phyloP scores from a whole-genome alignment of 2,888 invertebrate genomes.

The Odontothrips loti region DNA sequence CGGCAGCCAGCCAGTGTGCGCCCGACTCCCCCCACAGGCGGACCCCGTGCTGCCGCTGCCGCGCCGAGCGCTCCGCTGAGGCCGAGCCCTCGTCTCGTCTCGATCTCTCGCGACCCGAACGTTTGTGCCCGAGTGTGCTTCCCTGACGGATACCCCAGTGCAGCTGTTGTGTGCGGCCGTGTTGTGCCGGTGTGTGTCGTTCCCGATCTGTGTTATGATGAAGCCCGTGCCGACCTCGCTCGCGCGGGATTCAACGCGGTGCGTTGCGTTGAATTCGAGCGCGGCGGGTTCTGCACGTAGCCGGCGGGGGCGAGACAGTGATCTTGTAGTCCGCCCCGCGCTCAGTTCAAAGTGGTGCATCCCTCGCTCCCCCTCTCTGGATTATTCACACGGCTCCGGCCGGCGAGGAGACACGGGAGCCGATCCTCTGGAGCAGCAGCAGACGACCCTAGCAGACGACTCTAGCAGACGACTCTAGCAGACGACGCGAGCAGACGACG shows the following conservation, averaged over 20 bases:
- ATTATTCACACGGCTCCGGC: background rate
- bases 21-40: background rate
- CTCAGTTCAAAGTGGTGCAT: background rate
- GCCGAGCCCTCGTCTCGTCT: background rate
- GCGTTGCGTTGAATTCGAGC: background rate
- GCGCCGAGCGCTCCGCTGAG: background rate
- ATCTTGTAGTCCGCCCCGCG: no score
- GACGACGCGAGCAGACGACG: constrained; percentile 2
- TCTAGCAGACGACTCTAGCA: background rate
- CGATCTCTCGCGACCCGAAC: background rate
- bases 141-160: background rate
- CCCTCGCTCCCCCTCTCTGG: background rate
- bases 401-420: background rate
- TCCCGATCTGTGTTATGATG: no score
- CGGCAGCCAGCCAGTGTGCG: background rate
- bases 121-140: background rate
- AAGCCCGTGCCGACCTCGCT: no score
- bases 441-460: constrained; percentile 8
- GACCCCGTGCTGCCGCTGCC: background rate
- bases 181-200: constrained; percentile 4
- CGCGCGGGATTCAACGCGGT: no score
- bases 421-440: background rate
- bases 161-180: background rate
- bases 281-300: background rate
- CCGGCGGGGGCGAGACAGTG: no score